phyloP scores from a whole-genome alignment of 2,113 vertebrate genomes.

The Stigmatopora argus region DNA sequence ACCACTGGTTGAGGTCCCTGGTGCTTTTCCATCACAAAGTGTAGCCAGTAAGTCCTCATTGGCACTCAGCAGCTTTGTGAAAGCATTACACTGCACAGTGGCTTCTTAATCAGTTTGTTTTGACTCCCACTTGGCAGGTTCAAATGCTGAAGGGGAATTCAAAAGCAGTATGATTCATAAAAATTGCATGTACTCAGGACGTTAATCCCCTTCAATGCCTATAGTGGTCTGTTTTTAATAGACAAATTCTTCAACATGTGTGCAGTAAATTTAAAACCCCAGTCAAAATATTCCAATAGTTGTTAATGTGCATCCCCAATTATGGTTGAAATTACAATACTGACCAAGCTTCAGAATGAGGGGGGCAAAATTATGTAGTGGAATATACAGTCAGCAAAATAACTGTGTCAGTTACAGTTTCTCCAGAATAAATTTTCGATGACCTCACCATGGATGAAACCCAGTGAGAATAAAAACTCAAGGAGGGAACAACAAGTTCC shows the following conservation, averaged over 20 bases:
- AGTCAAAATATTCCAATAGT: slow-evolving; percentile 69
- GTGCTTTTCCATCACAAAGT: slow-evolving; percentile 22
- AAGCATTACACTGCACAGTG: slow-evolving; percentile 33
- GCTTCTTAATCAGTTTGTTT: slow-evolving; percentile 35
- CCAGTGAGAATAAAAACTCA: slow-evolving; percentile 24
- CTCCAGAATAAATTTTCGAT: slow-evolving; percentile 44
- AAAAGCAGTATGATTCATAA: slow-evolving; percentile 68
- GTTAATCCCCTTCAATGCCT: slow-evolving; percentile 61
- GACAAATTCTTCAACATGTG: slow-evolving; percentile 62
- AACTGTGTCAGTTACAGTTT: slow-evolving; percentile 16
- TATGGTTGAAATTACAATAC: slow-evolving; percentile 56
- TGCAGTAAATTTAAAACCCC: slow-evolving; percentile 69
- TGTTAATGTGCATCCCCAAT: slow-evolving; percentile 73
- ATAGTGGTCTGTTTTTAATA: slow-evolving; percentile 57
- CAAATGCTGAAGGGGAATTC: slow-evolving; percentile 53
- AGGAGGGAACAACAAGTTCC: slow-evolving; percentile 27
- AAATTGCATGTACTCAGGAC: slow-evolving; percentile 69
- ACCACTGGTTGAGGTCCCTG: slow-evolving; percentile 23
- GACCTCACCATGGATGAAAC: slow-evolving; percentile 33
- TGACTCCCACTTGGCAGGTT: slow-evolving; percentile 39
- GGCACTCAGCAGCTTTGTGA: slow-evolving; percentile 24
- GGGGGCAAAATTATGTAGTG: slow-evolving; percentile 35
- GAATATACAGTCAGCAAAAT: slow-evolving; percentile 52
- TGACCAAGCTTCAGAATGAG: slow-evolving; percentile 39
- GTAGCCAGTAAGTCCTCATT: slow-evolving; percentile 38